Conservation (phyloP, 2,797 vertebrate species). For the Sus cebifrons region DNA sequence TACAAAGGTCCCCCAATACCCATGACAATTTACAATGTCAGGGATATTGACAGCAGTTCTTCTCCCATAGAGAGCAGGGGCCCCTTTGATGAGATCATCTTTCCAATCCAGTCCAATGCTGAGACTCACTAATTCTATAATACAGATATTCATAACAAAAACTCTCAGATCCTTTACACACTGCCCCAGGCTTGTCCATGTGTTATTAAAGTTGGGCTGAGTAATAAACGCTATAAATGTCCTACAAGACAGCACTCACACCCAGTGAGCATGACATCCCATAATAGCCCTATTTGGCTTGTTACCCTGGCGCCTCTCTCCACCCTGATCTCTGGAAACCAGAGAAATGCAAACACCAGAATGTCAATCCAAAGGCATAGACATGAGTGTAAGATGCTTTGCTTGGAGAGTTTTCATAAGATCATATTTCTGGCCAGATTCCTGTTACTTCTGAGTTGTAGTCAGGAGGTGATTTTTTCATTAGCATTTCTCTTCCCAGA, state of each 20-base stretch:
- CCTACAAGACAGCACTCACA: constrained; percentile 79
- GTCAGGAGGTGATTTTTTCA: constrained; percentile 71
- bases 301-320: constrained; percentile 80
- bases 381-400: constrained; percentile 75
- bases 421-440: constrained; percentile 83
- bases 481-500: constrained; percentile 82
- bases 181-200: constrained; percentile 75
- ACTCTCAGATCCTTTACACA: constrained; percentile 79
- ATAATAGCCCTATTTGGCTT: constrained; percentile 80
- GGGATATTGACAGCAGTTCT: constrained; percentile 75
- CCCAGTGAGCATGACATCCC: constrained; percentile 82
- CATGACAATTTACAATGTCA: constrained; percentile 29
- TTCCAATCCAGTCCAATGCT: constrained; percentile 68
- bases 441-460: constrained; percentile 75
- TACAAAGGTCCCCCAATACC: not conserved
- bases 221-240: constrained; percentile 80
- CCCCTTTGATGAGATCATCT: constrained; percentile 75
- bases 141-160: constrained; percentile 75
- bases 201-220: constrained; percentile 80
- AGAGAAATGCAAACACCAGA: constrained; percentile 81
- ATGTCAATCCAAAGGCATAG: constrained; percentile 73
- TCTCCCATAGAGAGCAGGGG: constrained; percentile 49
- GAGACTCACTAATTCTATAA: constrained; percentile 77
- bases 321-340: constrained; percentile 78
- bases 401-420: constrained; percentile 81